Percentiles rank a stretch among this genome's conserved stretches.
Evolutionary conservation across 2,888 invertebrate species (phyloP).

Genomic region (Iselma pallidipennis): DNA sequence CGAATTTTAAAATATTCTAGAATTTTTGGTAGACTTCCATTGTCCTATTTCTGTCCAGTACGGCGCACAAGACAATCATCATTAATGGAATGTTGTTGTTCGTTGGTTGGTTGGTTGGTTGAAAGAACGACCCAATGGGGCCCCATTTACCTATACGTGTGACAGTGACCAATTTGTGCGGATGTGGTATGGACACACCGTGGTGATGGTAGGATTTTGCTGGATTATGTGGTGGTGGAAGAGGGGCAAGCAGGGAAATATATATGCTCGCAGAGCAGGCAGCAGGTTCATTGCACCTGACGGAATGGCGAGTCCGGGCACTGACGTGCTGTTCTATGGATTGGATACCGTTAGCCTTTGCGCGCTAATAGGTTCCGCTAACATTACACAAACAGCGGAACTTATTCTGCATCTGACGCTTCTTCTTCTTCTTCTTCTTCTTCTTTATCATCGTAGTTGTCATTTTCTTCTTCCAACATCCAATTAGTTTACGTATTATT

Average conservation of each 20-base stretch:
- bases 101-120: not conserved
- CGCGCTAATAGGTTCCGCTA: slow-evolving; percentile 1
- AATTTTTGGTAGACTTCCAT: not conserved
- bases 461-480: not conserved
- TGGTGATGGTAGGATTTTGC: slow-evolving; percentile 7
- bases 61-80: not conserved
- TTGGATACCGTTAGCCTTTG: slow-evolving; percentile 53
- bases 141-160: slow-evolving; percentile 3
- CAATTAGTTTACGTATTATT: too few relatives aligned
- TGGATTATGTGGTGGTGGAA: slow-evolving; percentile 4
- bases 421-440: not conserved
- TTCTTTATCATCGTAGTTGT: not conserved
- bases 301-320: slow-evolving; percentile 54
- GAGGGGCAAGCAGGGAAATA: slow-evolving; percentile 29
- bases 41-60: not conserved
- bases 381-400: slow-evolving; percentile 33
- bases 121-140: not conserved
- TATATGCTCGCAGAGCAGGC: slow-evolving; percentile 34
- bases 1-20: too few relatives aligned
- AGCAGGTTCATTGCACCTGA: slow-evolving; percentile 56
- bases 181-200: not conserved
- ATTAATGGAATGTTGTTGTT: not conserved
- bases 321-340: slow-evolving; percentile 51
- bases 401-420: slow-evolving; percentile 42
- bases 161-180: slow-evolving; percentile 29